Percentiles rank a stretch among this genome's conserved stretches.
phyloP scores from a whole-genome alignment of 2,888 invertebrate species.

The Drosophila heteroneura region DNA sequence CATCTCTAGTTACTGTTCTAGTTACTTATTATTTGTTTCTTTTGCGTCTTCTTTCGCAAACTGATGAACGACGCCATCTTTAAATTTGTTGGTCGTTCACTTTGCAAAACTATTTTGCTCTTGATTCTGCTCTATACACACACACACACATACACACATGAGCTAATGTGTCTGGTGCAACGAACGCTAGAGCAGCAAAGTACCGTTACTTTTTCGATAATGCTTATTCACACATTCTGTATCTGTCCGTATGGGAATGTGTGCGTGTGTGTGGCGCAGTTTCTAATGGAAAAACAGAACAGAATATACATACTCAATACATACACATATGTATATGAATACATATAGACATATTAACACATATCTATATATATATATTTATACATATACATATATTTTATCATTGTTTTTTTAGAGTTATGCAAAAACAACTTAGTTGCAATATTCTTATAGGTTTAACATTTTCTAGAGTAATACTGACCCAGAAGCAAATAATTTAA shows the following conservation, averaged over 20 bases:
- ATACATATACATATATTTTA: not conserved
- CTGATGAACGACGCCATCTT: constrained; percentile 44
- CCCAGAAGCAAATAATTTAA: constrained; percentile 12
- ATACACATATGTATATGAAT: constrained; percentile 4
- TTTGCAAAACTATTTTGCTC: constrained; percentile 31
- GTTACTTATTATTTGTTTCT: constrained; percentile 8
- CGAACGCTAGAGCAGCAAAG: constrained; percentile 43
- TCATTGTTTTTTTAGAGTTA: not conserved
- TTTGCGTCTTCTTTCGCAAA: constrained; percentile 14
- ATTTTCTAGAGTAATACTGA: not conserved
- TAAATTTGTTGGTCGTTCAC: constrained; percentile 54
- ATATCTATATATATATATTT: not conserved
- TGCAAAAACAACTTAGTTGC: not conserved
- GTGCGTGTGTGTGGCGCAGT: not conserved
- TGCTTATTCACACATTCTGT: constrained; percentile 1
- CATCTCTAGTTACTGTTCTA: constrained; percentile 35
- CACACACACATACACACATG: not conserved
- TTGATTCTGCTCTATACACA: constrained; percentile 14
- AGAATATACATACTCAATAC: constrained; percentile 6
- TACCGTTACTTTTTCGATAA: constrained; percentile 47
- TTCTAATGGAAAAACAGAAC: constrained; percentile 1
- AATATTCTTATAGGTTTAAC: not conserved
- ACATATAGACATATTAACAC: not conserved
- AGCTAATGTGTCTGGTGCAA: constrained; percentile 38
- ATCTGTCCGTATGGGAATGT: constrained; percentile 1